Evolutionary conservation across 1,140 invertebrate genomes (phyloP).

Genomic region (Contarinia nasturtii): DNA sequence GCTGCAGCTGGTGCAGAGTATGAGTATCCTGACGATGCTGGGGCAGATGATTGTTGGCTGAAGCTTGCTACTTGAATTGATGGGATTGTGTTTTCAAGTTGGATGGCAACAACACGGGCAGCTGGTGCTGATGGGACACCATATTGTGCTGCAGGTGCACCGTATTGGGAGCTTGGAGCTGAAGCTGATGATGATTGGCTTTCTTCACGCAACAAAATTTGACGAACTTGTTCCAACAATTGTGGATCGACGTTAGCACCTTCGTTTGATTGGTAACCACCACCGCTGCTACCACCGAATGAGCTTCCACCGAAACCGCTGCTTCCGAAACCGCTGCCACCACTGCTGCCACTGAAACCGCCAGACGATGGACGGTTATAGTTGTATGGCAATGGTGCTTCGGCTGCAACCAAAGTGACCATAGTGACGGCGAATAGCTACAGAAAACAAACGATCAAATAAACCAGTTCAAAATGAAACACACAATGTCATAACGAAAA

Average conservation of each 20-base stretch:
- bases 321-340: conserved; percentile 31
- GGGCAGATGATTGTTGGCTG: conserved; percentile 28
- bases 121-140: conserved; percentile 28
- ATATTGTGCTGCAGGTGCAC: conserved; percentile 28
- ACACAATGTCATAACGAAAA: neutral
- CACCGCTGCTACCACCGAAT: conserved; percentile 31
- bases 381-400: conserved; percentile 40
- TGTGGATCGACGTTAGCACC: conserved; percentile 57
- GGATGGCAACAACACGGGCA: conserved; percentile 38
- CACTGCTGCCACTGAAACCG: conserved; percentile 23
- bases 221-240: conserved; percentile 58
- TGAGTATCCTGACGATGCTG: conserved; percentile 14
- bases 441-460: conserved; percentile 17
- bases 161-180: conserved; percentile 32
- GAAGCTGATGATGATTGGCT: conserved; percentile 31
- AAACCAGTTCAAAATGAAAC: neutral
- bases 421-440: conserved; percentile 44
- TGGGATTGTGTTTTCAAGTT: conserved; percentile 39
- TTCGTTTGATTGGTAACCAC: conserved; percentile 56
- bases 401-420: conserved; percentile 35
- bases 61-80: conserved; percentile 45
- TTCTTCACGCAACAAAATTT: conserved; percentile 64
- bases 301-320: conserved; percentile 19
- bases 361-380: conserved; percentile 35
- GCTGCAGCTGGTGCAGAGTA: conserved; percentile 14